Base-by-base conservation (phyloP, 2,797 vertebrate species). In the Zenarchopterus dispar region DNA sequence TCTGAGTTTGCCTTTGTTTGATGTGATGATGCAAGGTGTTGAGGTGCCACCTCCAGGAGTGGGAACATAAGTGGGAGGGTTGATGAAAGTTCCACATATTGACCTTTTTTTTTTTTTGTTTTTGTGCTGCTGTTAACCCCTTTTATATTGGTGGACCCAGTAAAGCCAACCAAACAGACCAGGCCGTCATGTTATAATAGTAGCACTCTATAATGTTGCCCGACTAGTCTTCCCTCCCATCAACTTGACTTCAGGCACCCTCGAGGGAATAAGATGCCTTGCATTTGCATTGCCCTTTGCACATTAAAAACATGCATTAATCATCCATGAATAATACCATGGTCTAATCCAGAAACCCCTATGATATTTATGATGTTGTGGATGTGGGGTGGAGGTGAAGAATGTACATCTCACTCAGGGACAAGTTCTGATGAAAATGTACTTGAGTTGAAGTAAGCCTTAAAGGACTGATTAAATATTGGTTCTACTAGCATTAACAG, bases 51-150 rank as follows among this genome's bases (percentile, higher is more conserved):
- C 78, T 77, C 90, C 91, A 92, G 92, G 92, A 92, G 91, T 86
- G 77, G 62, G 49, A 64, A 91, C 88, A 86, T 93, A 86, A 93
- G 92, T 91, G 87, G 82, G 83, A 92, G 89, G 90, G 88, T 86
- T 67, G 63, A 80, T 55, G 48, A 85, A 80, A 77, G 70, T 19
- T 5, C 62, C 67, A 59, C 72, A 52, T 55, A 53, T 78, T n/a
- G n/a, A n/a, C n/a, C n/a, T 59, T 5, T 53, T 33, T 24, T 67
- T 39, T 41, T 45, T 47, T 62, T 56, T 62, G 44, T 57, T 16
- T 3, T 11, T 48, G n/a, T n/a, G n/a, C n/a, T 50, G 65, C 1
- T 52, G 75, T 73, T 55, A 62, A 46, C n/a, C n/a, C n/a, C n/a
- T n/a, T n/a, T n/a, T n/a, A n/a, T n/a, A n/a, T n/a, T n/a, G n/a